Evolutionary conservation across 1,140 invertebrate species (phyloP), one percentile per base, ranked within the genome.

Genomic region (Pseudobourletiella spinata): DNA sequence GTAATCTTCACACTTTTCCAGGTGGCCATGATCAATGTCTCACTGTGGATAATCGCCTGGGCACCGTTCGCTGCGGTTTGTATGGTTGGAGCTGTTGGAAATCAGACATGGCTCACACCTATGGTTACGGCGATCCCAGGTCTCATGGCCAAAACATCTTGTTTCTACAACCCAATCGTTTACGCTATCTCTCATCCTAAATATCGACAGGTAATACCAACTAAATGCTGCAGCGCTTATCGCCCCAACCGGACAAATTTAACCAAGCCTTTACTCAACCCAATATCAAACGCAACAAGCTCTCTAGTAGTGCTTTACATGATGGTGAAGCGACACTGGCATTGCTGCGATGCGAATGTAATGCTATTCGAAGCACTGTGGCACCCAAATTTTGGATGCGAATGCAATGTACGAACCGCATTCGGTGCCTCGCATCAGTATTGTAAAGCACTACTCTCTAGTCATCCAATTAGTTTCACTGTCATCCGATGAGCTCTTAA

Each of bases 1-100:
- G n/a, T n/a, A 59, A 6, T 15, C 22, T 50, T 50, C 14, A 11
- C 11, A 50, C 22, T 50, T 16, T 4, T 26, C 11, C 52, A 57
- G 55, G 51, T 59, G 74, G 72, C 77, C 26, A 70, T 78, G 65
- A 73, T 73, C 30, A 77, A 76, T 44, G 68, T 79, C 24, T 55
- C 65, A 8, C 64, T 77, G 32, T 79, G 73, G 71, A 57, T 78
- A 29, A 62, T 77, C n/a, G 42, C 77, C 6, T 74, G 73, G 73
- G 72, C 73, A 4, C 73, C 73, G 73, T 74, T 73, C 46, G 64
- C 67, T 25, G 62, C 71, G 2, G 61, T 77, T 22, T 72, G 74
- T 29, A 62, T 76, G 43, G 72, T 76, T 61, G 77, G 72, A 6
- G 69, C 77, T 56, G 74, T 75, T 64, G 72, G 70, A n/a, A 61